phyloP scores from a whole-genome alignment of 64 coral and sea anemone genomes.

The Orbicella faveolata region DNA sequence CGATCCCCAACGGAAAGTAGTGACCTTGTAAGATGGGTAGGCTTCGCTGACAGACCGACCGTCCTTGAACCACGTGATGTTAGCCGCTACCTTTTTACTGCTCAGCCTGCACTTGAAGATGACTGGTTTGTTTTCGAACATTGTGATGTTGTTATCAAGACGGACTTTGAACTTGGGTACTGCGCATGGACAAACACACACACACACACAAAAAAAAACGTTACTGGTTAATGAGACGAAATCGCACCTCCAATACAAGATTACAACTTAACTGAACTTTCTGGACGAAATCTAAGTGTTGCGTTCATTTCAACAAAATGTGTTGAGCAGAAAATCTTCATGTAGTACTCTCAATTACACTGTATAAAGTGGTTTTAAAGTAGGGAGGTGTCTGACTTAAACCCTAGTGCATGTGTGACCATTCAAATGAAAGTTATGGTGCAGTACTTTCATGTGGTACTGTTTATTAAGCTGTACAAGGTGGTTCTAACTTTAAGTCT shows the following conservation, averaged over 20 bases:
- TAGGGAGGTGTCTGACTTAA: no score
- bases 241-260: background rate
- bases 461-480: no score
- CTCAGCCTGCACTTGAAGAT: slow-evolving; percentile 81
- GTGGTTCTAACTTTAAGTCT: no score
- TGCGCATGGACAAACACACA: background rate
- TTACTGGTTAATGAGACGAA: background rate
- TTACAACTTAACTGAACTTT: background rate
- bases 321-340: no score
- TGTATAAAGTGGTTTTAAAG: no score
- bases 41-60: slow-evolving; percentile 19
- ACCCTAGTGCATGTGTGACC: background rate
- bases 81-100: slow-evolving; percentile 54
- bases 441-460: no score
- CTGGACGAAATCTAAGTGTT: background rate
- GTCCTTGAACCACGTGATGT: slow-evolving; percentile 87
- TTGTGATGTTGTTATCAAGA: slow-evolving; percentile 66
- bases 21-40: slow-evolving; percentile 48
- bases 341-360: no score
- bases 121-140: slow-evolving; percentile 71
- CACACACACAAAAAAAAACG: background rate
- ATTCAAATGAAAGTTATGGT: background rate
- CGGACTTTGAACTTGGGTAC: slow-evolving; percentile 36
- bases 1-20: slow-evolving; percentile 70
- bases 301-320: no score